A percentile compares a stretch with the other conserved stretches of the same genome.
phyloP scores from a whole-genome alignment of 2,113 vertebrate species.

The Sminthopsis crassicaudata region DNA sequence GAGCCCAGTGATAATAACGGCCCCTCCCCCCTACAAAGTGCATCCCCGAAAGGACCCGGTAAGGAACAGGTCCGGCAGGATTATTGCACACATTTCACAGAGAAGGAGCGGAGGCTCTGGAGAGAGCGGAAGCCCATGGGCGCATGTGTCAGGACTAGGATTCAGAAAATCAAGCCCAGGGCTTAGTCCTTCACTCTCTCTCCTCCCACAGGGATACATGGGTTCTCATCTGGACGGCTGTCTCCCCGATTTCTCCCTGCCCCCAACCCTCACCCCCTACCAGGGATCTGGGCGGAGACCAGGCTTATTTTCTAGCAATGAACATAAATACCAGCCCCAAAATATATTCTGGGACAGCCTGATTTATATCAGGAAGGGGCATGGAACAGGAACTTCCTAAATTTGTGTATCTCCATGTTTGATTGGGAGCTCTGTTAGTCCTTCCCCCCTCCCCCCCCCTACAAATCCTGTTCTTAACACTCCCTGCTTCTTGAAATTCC shows the following conservation, averaged over 20 bases:
- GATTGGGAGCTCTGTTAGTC: background rate
- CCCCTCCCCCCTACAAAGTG: background rate
- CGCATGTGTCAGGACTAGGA: background rate
- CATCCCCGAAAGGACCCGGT: background rate
- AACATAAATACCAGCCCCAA: no score
- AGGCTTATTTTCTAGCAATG: background rate
- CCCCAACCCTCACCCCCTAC: background rate
- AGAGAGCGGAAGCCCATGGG: background rate
- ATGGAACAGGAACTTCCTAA: background rate
- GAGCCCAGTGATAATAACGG: background rate
- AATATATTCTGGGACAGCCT: background rate
- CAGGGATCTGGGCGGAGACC: background rate
- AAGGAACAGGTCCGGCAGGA: background rate
- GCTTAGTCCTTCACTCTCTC: background rate
- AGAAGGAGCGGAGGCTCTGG: background rate
- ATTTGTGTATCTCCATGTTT: background rate
- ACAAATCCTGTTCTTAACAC: background rate
- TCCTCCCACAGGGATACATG: background rate
- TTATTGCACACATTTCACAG: background rate
- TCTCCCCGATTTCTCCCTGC: background rate
- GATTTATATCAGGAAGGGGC: background rate
- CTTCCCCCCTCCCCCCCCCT: background rate
- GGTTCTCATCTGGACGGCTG: background rate
- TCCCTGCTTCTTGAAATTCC: background rate
- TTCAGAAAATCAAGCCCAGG: background rate